Evolutionary conservation across 1,140 invertebrate species (phyloP).

Genomic region (Cherax quadricarinatus): DNA sequence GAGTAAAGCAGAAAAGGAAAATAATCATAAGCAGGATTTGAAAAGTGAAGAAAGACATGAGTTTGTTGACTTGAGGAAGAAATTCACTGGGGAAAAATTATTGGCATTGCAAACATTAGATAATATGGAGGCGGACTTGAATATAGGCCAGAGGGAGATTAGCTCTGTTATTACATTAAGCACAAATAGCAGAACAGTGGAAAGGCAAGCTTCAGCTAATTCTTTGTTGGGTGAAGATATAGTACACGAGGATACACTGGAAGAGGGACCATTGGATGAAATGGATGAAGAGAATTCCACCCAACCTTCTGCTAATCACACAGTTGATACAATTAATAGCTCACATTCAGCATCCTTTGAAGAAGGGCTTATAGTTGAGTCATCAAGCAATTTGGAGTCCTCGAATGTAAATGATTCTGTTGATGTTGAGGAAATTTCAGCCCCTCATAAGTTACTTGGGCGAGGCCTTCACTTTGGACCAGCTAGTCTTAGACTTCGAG

Average conservation of each 20-base stretch:
- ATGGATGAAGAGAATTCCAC: background rate
- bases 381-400: constrained; percentile 16
- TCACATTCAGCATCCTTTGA: constrained; percentile 6
- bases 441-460: constrained; percentile 51
- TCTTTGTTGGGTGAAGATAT: background rate
- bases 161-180: background rate
- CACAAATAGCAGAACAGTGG: background rate
- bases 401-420: constrained; percentile 8
- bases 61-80: constrained; percentile 47
- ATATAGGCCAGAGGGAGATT: background rate
- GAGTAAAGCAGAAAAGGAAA: background rate
- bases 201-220: background rate
- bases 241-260: constrained; percentile 4
- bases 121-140: background rate
- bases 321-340: constrained; percentile 2
- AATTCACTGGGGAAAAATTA: constrained; percentile 14
- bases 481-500: constrained; percentile 49
- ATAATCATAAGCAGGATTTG: background rate
- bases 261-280: constrained; percentile 42
- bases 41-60: background rate
- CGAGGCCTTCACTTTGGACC: constrained; percentile 52
- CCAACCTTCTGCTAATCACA: background rate
- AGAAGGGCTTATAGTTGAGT: background rate
- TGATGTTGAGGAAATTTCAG: constrained; percentile 14
- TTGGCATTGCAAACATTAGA: background rate